Conservation (phyloP, 2,888 invertebrate genomes). For the Drosophila multiciliata region DNA sequence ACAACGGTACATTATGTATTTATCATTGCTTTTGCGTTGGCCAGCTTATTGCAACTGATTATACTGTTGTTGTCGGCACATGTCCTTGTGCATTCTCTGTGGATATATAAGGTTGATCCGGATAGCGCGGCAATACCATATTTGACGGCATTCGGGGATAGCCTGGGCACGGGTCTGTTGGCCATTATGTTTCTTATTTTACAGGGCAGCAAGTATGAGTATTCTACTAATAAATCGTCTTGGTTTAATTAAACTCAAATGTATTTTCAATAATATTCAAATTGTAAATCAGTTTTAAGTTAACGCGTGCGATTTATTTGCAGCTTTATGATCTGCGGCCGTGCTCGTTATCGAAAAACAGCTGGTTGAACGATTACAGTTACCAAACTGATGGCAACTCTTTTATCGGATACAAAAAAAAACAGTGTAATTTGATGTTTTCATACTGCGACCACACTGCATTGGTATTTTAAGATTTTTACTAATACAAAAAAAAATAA, state of each 20-base stretch:
- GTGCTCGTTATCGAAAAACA: constrained; percentile 21
- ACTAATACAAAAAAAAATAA: constrained; percentile 40
- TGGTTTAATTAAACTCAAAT: neutral
- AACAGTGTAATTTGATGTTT: constrained; percentile 14
- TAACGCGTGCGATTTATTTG: neutral
- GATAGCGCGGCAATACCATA: constrained; percentile 54
- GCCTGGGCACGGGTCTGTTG: constrained; percentile 44
- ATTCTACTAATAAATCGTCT: neutral
- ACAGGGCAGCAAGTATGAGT: constrained; percentile 2
- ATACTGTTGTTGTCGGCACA: constrained; percentile 39
- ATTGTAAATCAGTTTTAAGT: constrained; percentile 3
- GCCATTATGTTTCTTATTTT: constrained; percentile 34
- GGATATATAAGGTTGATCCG: constrained; percentile 47
- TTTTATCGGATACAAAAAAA: neutral
- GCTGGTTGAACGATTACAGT: neutral
- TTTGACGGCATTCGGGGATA: constrained; percentile 48
- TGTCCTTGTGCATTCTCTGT: constrained; percentile 44
- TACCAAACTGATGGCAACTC: constrained; percentile 12
- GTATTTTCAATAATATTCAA: neutral
- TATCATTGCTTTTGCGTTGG: constrained; percentile 10
- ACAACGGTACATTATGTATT: constrained; percentile 21
- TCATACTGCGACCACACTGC: constrained; percentile 37
- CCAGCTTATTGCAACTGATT: constrained; percentile 43
- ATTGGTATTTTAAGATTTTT: constrained; percentile 59
- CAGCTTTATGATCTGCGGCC: neutral